Conservation (phyloP, 2,797 vertebrate species). For the Toxotes lorentzi region DNA sequence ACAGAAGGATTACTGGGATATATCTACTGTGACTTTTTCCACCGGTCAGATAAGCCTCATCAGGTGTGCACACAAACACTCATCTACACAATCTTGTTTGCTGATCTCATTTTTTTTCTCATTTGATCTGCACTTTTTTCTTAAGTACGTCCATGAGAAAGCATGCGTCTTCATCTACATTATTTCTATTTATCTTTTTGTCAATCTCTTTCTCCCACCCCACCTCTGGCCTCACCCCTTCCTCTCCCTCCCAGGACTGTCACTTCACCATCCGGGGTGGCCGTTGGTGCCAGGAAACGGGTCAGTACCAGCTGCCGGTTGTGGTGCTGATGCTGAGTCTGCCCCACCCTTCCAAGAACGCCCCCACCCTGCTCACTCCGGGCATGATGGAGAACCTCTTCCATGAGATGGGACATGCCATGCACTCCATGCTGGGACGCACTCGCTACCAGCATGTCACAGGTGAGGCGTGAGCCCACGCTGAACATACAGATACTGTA, state of each 20-base stretch:
- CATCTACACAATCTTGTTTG: background rate
- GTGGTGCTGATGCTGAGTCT: constrained; percentile 97
- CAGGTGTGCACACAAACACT: constrained; percentile 85
- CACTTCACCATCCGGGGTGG: constrained; percentile 98
- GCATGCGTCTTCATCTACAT: background rate
- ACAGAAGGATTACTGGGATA: constrained; percentile 94
- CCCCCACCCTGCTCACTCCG: constrained; percentile 92
- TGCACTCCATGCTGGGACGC: constrained; percentile 99
- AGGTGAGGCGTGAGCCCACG: constrained; percentile 77
- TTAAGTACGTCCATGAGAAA: background rate
- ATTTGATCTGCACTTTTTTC: background rate
- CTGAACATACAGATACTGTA: background rate
- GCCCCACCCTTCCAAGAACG: constrained; percentile 84
- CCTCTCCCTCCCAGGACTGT: constrained; percentile 88
- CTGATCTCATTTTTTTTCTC: background rate
- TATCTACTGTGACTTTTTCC: constrained; percentile 99
- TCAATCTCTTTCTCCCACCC: background rate
- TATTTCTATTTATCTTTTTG: too few species aligned
- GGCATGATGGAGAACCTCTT: constrained; percentile 99
- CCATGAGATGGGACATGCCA: constrained; percentile 99
- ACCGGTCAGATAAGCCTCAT: constrained; percentile 92
- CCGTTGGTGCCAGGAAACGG: constrained; percentile 86
- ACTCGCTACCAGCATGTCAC: constrained; percentile 97
- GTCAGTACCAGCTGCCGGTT: constrained; percentile 93
- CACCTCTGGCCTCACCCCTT: background rate